These are phyloP conservation scores for Staurois parvus DNA, from an alignment of 2,797 vertebrate genomes.

Conservation along the genomic window DNA sequence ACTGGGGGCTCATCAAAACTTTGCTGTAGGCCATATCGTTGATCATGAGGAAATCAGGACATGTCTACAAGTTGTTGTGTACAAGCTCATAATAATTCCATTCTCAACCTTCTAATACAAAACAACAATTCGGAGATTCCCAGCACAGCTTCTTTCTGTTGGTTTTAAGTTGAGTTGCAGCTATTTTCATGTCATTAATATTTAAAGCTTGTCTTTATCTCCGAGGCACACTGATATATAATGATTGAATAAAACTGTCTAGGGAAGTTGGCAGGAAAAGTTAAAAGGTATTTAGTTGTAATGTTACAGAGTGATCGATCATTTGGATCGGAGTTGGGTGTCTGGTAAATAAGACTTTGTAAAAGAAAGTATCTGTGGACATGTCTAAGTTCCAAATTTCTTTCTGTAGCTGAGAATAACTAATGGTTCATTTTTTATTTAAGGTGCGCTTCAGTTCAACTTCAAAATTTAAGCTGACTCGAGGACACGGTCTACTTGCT, in stretches of 20 bases:
- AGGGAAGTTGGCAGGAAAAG: conserved; percentile 36
- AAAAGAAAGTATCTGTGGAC: conserved; percentile 9
- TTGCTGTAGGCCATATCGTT: too few species aligned
- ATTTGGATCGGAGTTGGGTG: conserved; percentile 1
- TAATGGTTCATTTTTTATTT: conserved; percentile 11
- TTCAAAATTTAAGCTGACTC: too few species aligned
- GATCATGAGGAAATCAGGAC: not conserved
- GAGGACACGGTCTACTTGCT: too few species aligned
- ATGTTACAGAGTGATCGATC: conserved; percentile 44
- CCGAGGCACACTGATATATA: conserved; percentile 19
- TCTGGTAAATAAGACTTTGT: conserved; percentile 37
- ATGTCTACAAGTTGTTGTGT: not conserved
- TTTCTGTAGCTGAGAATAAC: conserved; percentile 1
- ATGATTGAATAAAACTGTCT: conserved; percentile 41
- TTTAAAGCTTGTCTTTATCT: conserved; percentile 46
- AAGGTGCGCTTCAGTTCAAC: not conserved
- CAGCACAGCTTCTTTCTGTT: not conserved
- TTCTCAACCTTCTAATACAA: not conserved
- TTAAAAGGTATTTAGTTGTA: conserved; percentile 48
- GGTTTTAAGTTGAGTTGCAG: conserved; percentile 27
- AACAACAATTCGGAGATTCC: not conserved
- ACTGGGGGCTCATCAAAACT: too few species aligned
- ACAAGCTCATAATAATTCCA: not conserved
- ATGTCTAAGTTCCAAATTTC: not conserved
- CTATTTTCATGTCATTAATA: conserved; percentile 44